Percentiles rank a stretch among this genome's conserved stretches.
These are phyloP conservation scores for Stigmatopora nigra DNA, from an alignment of 2,113 vertebrate species.

Conservation along the genomic window DNA sequence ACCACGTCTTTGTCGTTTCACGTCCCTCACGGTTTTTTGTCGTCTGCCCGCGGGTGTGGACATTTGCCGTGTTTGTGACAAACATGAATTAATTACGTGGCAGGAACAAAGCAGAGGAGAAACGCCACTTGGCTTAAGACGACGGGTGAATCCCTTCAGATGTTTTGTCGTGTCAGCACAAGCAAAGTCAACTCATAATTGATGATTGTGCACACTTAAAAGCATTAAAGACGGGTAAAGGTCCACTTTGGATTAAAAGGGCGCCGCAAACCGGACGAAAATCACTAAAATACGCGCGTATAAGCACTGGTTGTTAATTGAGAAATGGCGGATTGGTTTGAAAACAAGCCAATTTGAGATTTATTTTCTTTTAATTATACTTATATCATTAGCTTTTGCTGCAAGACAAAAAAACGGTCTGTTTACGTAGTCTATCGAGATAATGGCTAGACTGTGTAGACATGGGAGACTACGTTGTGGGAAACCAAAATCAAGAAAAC, in stretches of 20 bases:
- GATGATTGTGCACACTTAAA: constrained; percentile 27
- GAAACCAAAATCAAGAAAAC: too few species aligned
- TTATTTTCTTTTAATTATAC: too few species aligned
- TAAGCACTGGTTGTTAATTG: too few species aligned
- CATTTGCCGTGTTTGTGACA: constrained; percentile 55
- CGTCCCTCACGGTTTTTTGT: background rate
- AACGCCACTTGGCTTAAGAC: constrained; percentile 40
- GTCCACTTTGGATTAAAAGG: constrained; percentile 21
- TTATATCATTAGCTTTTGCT: too few species aligned
- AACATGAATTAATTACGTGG: constrained; percentile 60
- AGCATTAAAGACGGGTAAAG: constrained; percentile 30
- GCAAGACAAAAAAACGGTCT: too few species aligned
- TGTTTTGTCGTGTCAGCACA: constrained; percentile 27
- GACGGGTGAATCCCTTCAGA: constrained; percentile 38
- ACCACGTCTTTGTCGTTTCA: background rate
- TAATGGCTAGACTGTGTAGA: too few species aligned
- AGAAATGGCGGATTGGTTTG: too few species aligned
- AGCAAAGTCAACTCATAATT: constrained; percentile 34
- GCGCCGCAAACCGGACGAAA: background rate
- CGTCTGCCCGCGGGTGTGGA: constrained; percentile 33
- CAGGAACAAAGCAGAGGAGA: constrained; percentile 48
- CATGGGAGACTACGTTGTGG: too few species aligned
- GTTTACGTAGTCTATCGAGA: too few species aligned
- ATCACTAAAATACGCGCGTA: too few species aligned
- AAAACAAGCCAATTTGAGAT: too few species aligned